A percentile compares a stretch with the other conserved stretches of the same genome.
These are phyloP conservation scores for Lasioglossum lativentre DNA, from an alignment of 2,888 invertebrate species.

Conservation along the genomic window DNA sequence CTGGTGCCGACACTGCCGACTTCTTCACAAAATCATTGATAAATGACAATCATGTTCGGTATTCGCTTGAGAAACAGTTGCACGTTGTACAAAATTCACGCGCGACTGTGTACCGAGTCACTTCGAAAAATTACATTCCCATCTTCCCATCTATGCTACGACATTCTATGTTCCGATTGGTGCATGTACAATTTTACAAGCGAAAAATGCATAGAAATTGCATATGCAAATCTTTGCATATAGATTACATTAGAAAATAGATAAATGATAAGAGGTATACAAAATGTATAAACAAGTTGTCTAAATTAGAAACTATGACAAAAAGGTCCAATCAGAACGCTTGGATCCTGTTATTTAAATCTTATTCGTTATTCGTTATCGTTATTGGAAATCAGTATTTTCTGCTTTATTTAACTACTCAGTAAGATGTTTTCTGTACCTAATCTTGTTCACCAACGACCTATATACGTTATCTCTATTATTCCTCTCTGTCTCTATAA, in stretches of 20 bases:
- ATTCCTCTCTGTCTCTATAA: too few relatives aligned
- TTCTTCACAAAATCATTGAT: conserved; percentile 30
- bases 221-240: not conserved
- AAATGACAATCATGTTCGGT: not conserved
- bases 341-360: too few relatives aligned
- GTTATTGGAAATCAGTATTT: too few relatives aligned
- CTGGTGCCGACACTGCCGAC: too few relatives aligned
- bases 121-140: not conserved
- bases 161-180: not conserved
- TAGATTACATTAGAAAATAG: not conserved
- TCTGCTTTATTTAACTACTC: too few relatives aligned
- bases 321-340: not conserved
- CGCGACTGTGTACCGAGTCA: too few relatives aligned
- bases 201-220: not conserved
- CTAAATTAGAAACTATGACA: not conserved
- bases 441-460: too few relatives aligned
- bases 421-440: too few relatives aligned
- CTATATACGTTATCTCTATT: too few relatives aligned
- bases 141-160: not conserved
- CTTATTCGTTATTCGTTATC: too few relatives aligned
- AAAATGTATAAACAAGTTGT: not conserved
- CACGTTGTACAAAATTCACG: not conserved
- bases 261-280: not conserved
- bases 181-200: not conserved
- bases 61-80: conserved; percentile 32